Evolutionary conservation across 2,113 vertebrate genomes (phyloP).

Genomic region (Polypterus senegalus): DNA sequence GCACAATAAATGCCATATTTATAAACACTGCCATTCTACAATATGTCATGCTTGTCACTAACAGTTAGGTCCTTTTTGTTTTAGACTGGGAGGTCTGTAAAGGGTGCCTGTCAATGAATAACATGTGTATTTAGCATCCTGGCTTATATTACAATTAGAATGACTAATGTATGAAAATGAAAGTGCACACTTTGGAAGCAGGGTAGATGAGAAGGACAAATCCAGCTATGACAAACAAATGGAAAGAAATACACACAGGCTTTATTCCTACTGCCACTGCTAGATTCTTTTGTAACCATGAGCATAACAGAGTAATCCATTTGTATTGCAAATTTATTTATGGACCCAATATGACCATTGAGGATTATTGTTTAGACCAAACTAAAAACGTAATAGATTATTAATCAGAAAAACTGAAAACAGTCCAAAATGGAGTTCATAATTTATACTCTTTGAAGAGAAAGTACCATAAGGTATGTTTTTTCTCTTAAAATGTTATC

Average conservation of each 20-base stretch:
- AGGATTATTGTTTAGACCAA: no score
- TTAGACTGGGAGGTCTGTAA: slow-evolving; percentile 22
- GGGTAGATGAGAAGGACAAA: slow-evolving; percentile 12
- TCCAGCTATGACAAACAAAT: background rate
- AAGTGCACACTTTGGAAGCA: slow-evolving; percentile 9
- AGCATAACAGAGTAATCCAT: slow-evolving; percentile 48
- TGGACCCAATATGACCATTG: slow-evolving; percentile 8
- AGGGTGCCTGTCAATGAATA: slow-evolving; percentile 18
- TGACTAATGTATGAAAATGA: slow-evolving; percentile 12
- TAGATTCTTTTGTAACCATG: slow-evolving; percentile 19
- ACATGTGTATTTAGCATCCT: slow-evolving; percentile 15
- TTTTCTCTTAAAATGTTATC: no score
- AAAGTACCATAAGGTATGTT: no score
- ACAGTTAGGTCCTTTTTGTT: slow-evolving; percentile 20
- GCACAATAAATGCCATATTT: slow-evolving; percentile 18
- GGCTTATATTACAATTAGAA: slow-evolving; percentile 9
- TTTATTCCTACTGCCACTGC: slow-evolving; percentile 29
- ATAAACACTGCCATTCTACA: slow-evolving; percentile 17
- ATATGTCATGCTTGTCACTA: slow-evolving; percentile 25
- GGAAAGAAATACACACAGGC: slow-evolving; percentile 8
- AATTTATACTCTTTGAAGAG: no score
- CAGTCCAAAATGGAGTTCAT: no score
- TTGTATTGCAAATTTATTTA: slow-evolving; percentile 49
- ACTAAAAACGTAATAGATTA: no score
- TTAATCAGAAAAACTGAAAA: no score